phyloP scores from a whole-genome alignment of 2,888 invertebrate genomes.

The Troides oblongomaculatus region DNA sequence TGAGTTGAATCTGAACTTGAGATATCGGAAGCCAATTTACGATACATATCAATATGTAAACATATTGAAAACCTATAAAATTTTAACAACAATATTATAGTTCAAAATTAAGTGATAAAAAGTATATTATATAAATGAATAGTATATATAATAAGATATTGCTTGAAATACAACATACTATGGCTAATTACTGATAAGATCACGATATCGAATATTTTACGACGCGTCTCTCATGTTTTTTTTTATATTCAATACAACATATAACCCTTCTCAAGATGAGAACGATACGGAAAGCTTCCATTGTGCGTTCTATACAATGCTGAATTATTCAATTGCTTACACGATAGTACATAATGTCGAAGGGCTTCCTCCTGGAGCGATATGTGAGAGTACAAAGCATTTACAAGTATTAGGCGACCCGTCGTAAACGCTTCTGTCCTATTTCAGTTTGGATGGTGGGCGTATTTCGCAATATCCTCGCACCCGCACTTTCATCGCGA shows the following conservation, averaged over 20 bases:
- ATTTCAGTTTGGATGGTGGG: slow-evolving; percentile 39
- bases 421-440: slow-evolving; percentile 42
- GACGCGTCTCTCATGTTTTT: slow-evolving; percentile 38
- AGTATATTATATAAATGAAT: too few species aligned
- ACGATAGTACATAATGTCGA: slow-evolving; percentile 41
- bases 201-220: slow-evolving; percentile 1
- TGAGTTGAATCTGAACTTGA: too few species aligned
- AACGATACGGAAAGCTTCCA: slow-evolving; percentile 37
- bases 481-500: slow-evolving; percentile 14
- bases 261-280: slow-evolving; percentile 45
- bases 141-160: too few species aligned
- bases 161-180: neutral
- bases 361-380: slow-evolving; percentile 38
- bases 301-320: slow-evolving; percentile 47
- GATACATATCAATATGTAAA: too few species aligned
- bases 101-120: too few species aligned
- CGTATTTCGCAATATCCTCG: slow-evolving; percentile 32
- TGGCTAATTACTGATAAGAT: neutral
- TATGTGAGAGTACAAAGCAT: slow-evolving; percentile 46
- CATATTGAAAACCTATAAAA: too few species aligned
- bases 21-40: too few species aligned
- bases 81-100: too few species aligned
- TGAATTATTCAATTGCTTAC: slow-evolving; percentile 58
- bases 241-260: slow-evolving; percentile 39
- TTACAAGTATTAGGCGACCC: slow-evolving; percentile 53